phyloP scores from a whole-genome alignment of 2,113 vertebrate species.

The Nothocercus nigrocapillus region DNA sequence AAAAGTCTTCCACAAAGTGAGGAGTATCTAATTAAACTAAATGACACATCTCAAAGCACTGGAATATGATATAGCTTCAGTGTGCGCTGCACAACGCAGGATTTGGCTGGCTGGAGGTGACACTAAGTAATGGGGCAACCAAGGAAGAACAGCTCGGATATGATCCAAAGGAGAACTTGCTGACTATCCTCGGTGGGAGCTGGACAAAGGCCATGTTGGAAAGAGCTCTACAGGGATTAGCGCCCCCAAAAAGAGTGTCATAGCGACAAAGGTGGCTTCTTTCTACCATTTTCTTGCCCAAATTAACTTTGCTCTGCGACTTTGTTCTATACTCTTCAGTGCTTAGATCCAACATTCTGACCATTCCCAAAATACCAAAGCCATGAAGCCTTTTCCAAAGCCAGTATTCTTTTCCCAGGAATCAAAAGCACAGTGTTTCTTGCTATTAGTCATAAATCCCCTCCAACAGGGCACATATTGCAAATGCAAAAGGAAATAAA shows the following conservation, averaged over 20 bases:
- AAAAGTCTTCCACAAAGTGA: neutral
- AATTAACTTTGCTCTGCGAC: neutral
- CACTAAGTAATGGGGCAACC: accelerated
- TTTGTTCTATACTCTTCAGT: neutral
- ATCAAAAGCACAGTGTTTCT: neutral
- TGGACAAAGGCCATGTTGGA: neutral
- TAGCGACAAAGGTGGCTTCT: neutral
- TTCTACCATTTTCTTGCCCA: neutral
- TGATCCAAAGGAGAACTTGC: neutral
- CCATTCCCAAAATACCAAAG: neutral
- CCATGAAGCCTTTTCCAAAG: neutral
- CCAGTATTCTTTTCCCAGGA: neutral
- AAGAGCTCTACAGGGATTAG: neutral
- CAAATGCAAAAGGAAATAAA: neutral
- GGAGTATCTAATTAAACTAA: neutral
- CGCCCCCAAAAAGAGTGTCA: neutral
- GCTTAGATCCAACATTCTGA: accelerated
- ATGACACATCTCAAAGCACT: neutral
- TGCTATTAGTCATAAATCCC: neutral
- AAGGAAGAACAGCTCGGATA: accelerated
- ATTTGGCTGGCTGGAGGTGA: neutral
- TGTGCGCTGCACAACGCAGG: accelerated
- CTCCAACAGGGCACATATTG: neutral
- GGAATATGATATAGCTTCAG: neutral
- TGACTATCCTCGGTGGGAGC: neutral